Evolutionary conservation across 2,797 vertebrate genomes (phyloP), one percentile per base, ranked within the genome.

Genomic region (Potorous gilbertii): DNA sequence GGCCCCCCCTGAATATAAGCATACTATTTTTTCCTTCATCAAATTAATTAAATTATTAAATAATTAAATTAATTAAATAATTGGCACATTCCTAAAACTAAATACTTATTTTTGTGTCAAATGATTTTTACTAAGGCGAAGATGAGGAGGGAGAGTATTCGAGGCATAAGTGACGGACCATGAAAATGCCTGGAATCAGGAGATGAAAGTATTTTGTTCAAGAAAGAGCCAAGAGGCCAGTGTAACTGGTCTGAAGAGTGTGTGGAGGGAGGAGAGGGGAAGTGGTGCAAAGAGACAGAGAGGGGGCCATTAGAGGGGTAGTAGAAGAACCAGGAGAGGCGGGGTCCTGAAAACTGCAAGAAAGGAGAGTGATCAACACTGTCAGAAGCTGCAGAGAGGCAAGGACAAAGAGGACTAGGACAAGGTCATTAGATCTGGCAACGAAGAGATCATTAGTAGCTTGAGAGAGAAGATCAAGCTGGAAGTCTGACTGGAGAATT

Each of bases 101-200:
- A 55, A 97, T 0, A 92, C n/a, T 55, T 95, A 54, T 50, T 93
- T 66, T 95, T 92, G 93, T 40, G 91, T 93, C 87, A 93, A 94
- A 96, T 21, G 13, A 13, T 29, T 81, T 92, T 89, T 46, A 29
- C 24, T 55, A 93, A 62, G 31, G 90, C 54, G 31, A 96, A 55
- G n/a, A 81, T 21, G 18, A 74, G 31, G 31, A 16, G 18, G 66
- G 5, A 81, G 74, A 46, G 2, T 24, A 81, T 46, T 81, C 74
- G 5, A 74, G 40, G 74, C 21, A 24, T 24, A 46, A 81, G 28
- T 8, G 6, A 21, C 18, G 24, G n/a, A 1, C n/a, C 24, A 24
- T 24, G n/a, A 27, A 46, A 81, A 46, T 10, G 40, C 8, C 74
- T 81, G 74, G n/a, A 46, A 46, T 46, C 74, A 46, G n/a, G 16